Conservation (phyloP, 2,113 vertebrate species). For the Pao palembangensis region DNA sequence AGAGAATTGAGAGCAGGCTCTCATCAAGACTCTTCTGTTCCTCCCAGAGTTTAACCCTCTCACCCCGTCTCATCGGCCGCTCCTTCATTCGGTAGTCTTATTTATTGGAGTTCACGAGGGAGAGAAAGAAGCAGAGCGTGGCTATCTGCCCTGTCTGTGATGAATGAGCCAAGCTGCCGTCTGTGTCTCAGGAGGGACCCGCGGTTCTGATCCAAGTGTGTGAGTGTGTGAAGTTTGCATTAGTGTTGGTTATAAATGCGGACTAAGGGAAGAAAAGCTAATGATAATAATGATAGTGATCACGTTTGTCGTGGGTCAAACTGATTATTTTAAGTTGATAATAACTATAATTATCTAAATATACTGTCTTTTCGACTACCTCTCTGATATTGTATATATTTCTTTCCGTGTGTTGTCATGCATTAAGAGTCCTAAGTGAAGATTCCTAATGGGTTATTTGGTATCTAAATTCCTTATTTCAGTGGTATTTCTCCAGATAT, state of each 20-base stretch:
- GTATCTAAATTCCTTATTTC: too few relatives aligned
- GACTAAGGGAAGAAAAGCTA: too few relatives aligned
- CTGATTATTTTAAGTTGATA: too few relatives aligned
- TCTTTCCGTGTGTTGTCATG: too few relatives aligned
- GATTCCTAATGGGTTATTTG: too few relatives aligned
- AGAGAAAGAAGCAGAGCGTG: conserved; percentile 69
- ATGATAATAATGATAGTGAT: too few relatives aligned
- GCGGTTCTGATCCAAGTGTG: conserved; percentile 24
- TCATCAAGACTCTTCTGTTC: conserved; percentile 61
- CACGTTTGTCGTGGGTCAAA: too few relatives aligned
- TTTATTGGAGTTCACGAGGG: conserved; percentile 69
- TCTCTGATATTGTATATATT: too few relatives aligned
- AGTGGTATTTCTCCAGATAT: too few relatives aligned
- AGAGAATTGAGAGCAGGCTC: conserved; percentile 52
- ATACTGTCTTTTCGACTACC: too few relatives aligned
- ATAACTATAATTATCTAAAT: too few relatives aligned
- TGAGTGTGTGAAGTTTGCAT: not conserved
- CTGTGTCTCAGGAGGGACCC: conserved; percentile 58
- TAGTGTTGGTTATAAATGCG: not conserved
- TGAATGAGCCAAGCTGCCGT: conserved; percentile 58
- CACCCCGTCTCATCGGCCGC: conserved; percentile 58
- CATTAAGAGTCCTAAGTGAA: too few relatives aligned
- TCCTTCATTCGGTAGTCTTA: conserved; percentile 70
- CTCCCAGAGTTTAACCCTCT: conserved; percentile 71
- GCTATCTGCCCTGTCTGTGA: conserved; percentile 57